These are phyloP conservation scores for Dendropsophus ebraccatus DNA, from an alignment of 2,113 vertebrate genomes.

Conservation along the genomic window DNA sequence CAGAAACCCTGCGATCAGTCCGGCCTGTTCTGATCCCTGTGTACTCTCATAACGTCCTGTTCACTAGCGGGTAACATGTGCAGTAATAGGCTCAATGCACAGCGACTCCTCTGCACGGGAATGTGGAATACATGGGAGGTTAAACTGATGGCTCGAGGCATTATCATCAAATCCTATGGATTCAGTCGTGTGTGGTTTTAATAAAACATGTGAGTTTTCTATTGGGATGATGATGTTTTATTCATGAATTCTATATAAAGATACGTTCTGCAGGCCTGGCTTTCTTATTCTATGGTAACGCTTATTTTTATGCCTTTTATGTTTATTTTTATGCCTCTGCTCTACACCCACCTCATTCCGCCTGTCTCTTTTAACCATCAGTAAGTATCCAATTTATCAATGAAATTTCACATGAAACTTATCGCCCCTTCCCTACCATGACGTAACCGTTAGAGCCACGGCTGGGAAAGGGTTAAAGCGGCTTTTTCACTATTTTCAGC, in stretches of 20 bases:
- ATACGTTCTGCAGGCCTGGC: background rate
- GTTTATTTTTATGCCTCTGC: background rate
- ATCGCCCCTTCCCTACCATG: too few relatives aligned
- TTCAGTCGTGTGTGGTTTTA: background rate
- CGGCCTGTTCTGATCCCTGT: too few relatives aligned
- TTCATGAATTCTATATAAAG: conserved; percentile 18
- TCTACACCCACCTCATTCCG: background rate
- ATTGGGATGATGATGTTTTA: background rate
- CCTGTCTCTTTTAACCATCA: too few relatives aligned
- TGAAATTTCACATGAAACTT: too few relatives aligned
- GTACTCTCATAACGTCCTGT: too few relatives aligned
- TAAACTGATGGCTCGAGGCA: background rate
- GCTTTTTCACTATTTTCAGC: background rate
- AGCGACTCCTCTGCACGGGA: too few relatives aligned
- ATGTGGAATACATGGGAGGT: too few relatives aligned
- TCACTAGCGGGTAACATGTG: too few relatives aligned
- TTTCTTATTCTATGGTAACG: background rate
- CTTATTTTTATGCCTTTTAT: background rate
- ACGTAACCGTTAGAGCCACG: too few relatives aligned
- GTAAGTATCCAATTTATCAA: too few relatives aligned
- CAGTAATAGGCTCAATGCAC: too few relatives aligned
- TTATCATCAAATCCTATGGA: background rate
- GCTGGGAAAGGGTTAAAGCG: background rate
- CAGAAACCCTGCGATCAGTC: too few relatives aligned
- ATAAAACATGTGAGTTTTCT: conserved; percentile 12